phyloP scores from a whole-genome alignment of 2,797 vertebrate species.

The Paratrypauchen microcephalus region DNA sequence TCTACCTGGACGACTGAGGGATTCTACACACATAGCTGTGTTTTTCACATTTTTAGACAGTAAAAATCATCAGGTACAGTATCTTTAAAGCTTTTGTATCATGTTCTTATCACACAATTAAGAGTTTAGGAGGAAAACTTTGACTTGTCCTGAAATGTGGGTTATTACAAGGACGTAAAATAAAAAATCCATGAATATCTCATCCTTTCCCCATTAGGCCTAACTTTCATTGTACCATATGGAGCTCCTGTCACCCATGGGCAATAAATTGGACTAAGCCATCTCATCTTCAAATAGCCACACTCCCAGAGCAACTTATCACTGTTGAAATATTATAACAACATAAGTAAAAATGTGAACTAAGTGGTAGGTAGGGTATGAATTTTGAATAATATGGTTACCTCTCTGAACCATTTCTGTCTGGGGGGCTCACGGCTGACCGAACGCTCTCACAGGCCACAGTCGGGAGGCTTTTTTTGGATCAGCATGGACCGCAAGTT shows the following conservation, averaged over 20 bases:
- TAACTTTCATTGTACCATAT: neutral
- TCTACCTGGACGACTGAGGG: too few relatives aligned
- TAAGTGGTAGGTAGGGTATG: neutral
- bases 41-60: too few relatives aligned
- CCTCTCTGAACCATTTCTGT: neutral
- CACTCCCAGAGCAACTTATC: conserved; percentile 1
- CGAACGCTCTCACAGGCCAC: neutral
- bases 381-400: neutral
- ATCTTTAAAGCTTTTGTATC: too few relatives aligned
- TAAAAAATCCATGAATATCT: neutral
- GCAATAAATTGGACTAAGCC: conserved; percentile 2
- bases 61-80: too few relatives aligned
- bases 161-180: too few relatives aligned
- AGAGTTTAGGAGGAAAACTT: too few relatives aligned
- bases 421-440: neutral
- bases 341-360: neutral
- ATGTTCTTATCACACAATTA: too few relatives aligned
- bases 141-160: too few relatives aligned
- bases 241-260: neutral
- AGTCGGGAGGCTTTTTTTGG: neutral
- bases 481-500: conserved; percentile 2
- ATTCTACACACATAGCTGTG: too few relatives aligned
- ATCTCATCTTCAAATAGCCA: neutral
- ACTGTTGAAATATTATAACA: neutral
- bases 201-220: neutral